Percentiles rank a stretch among this genome's conserved stretches.
Evolutionary conservation across 2,797 vertebrate genomes (phyloP).

Genomic region (Acrocephalus scirpaceus): DNA sequence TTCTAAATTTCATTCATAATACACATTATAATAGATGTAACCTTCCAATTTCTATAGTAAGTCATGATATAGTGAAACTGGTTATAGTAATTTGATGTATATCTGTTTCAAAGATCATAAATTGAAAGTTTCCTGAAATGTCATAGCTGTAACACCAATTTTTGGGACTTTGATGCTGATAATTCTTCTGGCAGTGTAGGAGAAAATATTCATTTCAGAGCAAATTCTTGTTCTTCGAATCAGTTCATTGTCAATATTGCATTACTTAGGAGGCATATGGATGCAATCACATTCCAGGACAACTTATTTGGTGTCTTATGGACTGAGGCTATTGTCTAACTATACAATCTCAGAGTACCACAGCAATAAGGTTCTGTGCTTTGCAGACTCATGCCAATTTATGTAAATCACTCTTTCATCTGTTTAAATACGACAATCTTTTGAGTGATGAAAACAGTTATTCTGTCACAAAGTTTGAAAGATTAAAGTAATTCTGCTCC

Average conservation of each 20-base stretch:
- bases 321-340: conserved; percentile 62
- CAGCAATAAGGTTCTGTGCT: conserved; percentile 45
- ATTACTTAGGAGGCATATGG: conserved; percentile 63
- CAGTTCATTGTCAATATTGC: conserved; percentile 8
- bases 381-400: conserved; percentile 23
- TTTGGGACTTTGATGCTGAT: not conserved
- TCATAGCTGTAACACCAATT: not conserved
- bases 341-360: conserved; percentile 16
- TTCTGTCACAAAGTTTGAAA: conserved; percentile 68
- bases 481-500: conserved; percentile 69
- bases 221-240: conserved; percentile 30
- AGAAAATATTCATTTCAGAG: not conserved
- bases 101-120: not conserved
- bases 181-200: not conserved
- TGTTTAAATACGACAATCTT: conserved; percentile 55
- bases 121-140: not conserved
- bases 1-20: not conserved
- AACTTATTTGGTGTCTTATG: conserved; percentile 60
- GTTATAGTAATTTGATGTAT: not conserved
- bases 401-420: conserved; percentile 65
- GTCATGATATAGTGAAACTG: not conserved
- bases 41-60: not conserved
- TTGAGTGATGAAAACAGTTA: conserved; percentile 69
- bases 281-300: conserved; percentile 66
- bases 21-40: not conserved